These are phyloP conservation scores for Chrysemys picta DNA, from an alignment of 2,113 vertebrate genomes.

Conservation along the genomic window DNA sequence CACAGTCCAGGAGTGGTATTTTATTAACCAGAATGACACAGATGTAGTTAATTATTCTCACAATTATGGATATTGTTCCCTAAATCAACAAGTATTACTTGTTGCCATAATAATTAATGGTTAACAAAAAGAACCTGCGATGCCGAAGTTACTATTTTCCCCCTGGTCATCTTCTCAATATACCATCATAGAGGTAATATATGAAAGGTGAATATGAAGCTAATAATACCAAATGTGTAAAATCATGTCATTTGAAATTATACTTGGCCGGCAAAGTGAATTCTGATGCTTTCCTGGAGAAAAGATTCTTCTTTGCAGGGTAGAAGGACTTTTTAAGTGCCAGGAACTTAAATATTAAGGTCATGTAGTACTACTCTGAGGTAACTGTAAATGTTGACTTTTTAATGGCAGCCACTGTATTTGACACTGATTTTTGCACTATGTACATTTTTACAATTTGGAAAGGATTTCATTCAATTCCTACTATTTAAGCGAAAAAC, in stretches of 20 bases:
- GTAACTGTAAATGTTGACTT: neutral
- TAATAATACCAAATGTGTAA: neutral
- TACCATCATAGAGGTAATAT: neutral
- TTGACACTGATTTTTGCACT: neutral
- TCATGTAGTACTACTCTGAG: neutral
- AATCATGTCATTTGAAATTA: neutral
- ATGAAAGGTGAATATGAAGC: neutral
- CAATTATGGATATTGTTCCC: neutral
- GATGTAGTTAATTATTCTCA: neutral
- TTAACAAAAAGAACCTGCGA: neutral
- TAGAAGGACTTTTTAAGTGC: neutral
- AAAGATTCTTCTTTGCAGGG: neutral
- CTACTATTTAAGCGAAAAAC: neutral
- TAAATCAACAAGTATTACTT: neutral
- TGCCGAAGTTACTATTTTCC: neutral
- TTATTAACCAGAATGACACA: neutral
- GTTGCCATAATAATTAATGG: neutral
- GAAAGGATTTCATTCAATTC: neutral
- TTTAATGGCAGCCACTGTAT: neutral
- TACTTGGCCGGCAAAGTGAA: neutral
- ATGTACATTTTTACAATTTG: neutral
- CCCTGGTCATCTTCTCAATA: neutral
- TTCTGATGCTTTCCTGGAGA: neutral
- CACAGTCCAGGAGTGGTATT: neutral
- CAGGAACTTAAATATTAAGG: neutral